Percentiles rank a stretch among this genome's conserved stretches.
Conservation (phyloP, 2,888 invertebrate genomes). For the Agriotes lineatus region DNA sequence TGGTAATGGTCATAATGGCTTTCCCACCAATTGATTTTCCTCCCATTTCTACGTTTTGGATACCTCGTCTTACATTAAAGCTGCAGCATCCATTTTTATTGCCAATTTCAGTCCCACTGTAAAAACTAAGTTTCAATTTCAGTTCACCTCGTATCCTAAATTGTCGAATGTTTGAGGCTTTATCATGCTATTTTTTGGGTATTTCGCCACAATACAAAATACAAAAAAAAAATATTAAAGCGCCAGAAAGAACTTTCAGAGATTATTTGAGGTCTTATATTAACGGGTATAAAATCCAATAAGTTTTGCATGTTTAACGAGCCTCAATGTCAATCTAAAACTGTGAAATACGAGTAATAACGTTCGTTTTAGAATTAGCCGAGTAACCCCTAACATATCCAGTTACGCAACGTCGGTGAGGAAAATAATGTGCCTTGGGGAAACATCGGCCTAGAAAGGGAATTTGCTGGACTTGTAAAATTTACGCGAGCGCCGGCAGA, state of each 20-base stretch:
- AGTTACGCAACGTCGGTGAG: conserved; percentile 17
- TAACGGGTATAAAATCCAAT: not conserved
- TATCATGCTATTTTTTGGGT: no score
- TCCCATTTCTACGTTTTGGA: not conserved
- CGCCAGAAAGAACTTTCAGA: no score
- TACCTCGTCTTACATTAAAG: not conserved
- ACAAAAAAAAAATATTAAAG: no score
- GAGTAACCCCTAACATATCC: not conserved
- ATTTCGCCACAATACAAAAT: no score
- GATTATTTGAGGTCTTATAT: not conserved
- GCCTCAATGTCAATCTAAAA: conserved; percentile 11
- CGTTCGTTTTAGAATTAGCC: conserved; percentile 9
- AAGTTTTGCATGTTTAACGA: conserved; percentile 17
- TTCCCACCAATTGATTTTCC: not conserved
- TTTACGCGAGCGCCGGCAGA: no score
- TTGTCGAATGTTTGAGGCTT: not conserved
- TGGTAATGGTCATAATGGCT: no score
- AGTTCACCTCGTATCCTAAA: no score
- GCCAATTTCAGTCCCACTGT: not conserved
- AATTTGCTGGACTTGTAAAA: conserved; percentile 2
- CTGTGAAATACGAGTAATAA: conserved; percentile 14
- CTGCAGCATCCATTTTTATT: not conserved
- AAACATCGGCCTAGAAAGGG: conserved; percentile 10
- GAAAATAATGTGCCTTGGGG: conserved; percentile 15
- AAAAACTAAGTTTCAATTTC: not conserved